Evolutionary conservation across 2,113 vertebrate species (phyloP).

Genomic region (Synodontis membranacea): DNA sequence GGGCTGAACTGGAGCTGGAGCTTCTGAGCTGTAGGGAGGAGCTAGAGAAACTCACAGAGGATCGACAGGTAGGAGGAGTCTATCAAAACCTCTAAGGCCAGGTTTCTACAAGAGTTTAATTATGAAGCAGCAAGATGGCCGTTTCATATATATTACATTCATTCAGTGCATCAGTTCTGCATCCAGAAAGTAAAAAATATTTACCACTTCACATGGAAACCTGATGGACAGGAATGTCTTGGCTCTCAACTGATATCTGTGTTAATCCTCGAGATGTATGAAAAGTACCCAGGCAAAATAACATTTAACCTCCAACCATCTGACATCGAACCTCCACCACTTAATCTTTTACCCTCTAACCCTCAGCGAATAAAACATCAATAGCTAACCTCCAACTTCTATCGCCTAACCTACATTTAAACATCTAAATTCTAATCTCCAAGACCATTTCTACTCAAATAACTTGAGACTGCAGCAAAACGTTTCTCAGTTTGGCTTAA

Average conservation of each 20-base stretch:
- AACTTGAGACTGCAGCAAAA: not conserved
- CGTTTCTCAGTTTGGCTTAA: not conserved
- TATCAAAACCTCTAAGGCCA: not conserved
- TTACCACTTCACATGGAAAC: too few species aligned
- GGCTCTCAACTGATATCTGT: not conserved
- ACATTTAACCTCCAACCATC: not conserved
- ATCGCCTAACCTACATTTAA: not conserved
- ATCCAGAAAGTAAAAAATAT: too few species aligned
- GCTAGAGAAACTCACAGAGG: slow-evolving; percentile 76
- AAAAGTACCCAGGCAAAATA: not conserved
- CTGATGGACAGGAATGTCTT: not conserved
- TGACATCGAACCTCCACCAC: not conserved
- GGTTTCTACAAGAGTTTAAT: not conserved
- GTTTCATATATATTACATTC: not conserved
- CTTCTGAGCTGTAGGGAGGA: slow-evolving; percentile 84
- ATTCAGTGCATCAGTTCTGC: not conserved
- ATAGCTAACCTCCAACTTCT: not conserved
- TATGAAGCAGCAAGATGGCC: not conserved
- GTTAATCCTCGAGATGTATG: not conserved
- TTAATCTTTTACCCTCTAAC: not conserved
- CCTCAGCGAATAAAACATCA: too few species aligned
- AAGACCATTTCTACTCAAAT: not conserved
- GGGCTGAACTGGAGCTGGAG: slow-evolving; percentile 81
- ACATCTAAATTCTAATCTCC: not conserved
- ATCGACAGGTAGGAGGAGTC: slow-evolving; percentile 67